Percentiles rank a stretch among this genome's conserved stretches.
Evolutionary conservation across 1,140 invertebrate genomes (phyloP).

Genomic region (Cotesia typhae): DNA sequence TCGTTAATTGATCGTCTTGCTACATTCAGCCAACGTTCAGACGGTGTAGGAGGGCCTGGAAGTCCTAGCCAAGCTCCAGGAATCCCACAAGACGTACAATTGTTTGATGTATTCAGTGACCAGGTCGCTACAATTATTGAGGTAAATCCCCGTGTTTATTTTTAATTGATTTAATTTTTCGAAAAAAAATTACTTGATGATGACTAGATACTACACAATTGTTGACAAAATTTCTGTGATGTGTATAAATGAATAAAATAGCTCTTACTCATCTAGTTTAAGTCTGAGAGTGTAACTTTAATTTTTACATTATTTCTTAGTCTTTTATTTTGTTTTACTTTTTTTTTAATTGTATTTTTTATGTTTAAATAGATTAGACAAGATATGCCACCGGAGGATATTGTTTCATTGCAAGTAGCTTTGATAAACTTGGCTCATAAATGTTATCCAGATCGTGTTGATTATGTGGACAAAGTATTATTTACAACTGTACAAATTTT

Average conservation of each 20-base stretch:
- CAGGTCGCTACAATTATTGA: slow-evolving; percentile 96
- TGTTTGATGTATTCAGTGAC: slow-evolving; percentile 99
- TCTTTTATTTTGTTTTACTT: slow-evolving; percentile 27
- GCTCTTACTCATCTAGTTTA: slow-evolving; percentile 59
- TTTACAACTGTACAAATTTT: slow-evolving; percentile 89
- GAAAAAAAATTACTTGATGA: slow-evolving; percentile 44
- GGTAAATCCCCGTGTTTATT: slow-evolving; percentile 63
- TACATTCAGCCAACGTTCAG: slow-evolving; percentile 79
- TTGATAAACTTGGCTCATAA: slow-evolving; percentile 94
- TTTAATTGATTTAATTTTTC: slow-evolving; percentile 1
- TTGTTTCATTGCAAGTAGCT: slow-evolving; percentile 94
- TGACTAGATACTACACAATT: slow-evolving; percentile 50
- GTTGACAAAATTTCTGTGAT: slow-evolving; percentile 47
- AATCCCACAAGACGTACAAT: slow-evolving; percentile 86
- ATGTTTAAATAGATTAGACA: slow-evolving; percentile 75
- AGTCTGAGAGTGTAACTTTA: slow-evolving; percentile 54
- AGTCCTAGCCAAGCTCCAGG: slow-evolving; percentile 68
- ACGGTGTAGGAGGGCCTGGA: slow-evolving; percentile 67
- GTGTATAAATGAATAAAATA: slow-evolving; percentile 34
- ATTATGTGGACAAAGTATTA: slow-evolving; percentile 96
- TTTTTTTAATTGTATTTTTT: slow-evolving; percentile 10
- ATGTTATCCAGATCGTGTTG: slow-evolving; percentile 93
- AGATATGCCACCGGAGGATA: slow-evolving; percentile 96
- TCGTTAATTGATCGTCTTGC: slow-evolving; percentile 93
- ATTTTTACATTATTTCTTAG: slow-evolving; percentile 14